A percentile compares a stretch with the other conserved stretches of the same genome.
These are phyloP conservation scores for Seladonia tumulorum DNA, from an alignment of 2,888 invertebrate genomes.

Conservation along the genomic window DNA sequence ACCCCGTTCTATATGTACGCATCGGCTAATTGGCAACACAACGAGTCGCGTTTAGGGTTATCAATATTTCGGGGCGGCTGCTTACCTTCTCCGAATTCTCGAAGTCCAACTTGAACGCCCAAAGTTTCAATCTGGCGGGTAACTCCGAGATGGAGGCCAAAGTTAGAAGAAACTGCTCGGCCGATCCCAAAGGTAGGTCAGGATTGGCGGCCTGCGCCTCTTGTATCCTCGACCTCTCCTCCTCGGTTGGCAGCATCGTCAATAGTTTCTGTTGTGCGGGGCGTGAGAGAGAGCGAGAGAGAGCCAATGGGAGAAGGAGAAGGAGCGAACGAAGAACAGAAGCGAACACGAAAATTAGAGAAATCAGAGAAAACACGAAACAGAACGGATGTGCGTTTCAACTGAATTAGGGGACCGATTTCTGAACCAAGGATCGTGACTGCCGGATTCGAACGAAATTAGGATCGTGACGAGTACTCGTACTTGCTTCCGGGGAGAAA, in stretches of 20 bases:
- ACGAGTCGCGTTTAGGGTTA: neutral
- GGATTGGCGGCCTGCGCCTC: conserved; percentile 97
- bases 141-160: conserved; percentile 98
- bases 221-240: conserved; percentile 97
- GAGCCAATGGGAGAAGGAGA: conserved; percentile 29
- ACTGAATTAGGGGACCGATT: conserved; percentile 48
- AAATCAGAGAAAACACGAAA: conserved; percentile 62
- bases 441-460: conserved; percentile 44
- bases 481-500: conserved; percentile 28
- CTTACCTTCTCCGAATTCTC: conserved; percentile 95
- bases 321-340: conserved; percentile 62
- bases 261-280: conserved; percentile 90
- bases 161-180: conserved; percentile 99
- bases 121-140: conserved; percentile 95
- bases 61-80: conserved; percentile 46
- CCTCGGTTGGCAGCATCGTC: conserved; percentile 98
- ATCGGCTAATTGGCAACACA: neutral
- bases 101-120: conserved; percentile 99
- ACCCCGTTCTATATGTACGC: neutral
- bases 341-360: conserved; percentile 66
- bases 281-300: neutral
- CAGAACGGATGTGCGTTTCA: conserved; percentile 44
- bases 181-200: conserved; percentile 95
- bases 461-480: conserved; percentile 38
- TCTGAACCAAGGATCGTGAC: conserved; percentile 47